Conservation (phyloP, 2,888 invertebrate genomes). For the Phlogophora meticulosa region DNA sequence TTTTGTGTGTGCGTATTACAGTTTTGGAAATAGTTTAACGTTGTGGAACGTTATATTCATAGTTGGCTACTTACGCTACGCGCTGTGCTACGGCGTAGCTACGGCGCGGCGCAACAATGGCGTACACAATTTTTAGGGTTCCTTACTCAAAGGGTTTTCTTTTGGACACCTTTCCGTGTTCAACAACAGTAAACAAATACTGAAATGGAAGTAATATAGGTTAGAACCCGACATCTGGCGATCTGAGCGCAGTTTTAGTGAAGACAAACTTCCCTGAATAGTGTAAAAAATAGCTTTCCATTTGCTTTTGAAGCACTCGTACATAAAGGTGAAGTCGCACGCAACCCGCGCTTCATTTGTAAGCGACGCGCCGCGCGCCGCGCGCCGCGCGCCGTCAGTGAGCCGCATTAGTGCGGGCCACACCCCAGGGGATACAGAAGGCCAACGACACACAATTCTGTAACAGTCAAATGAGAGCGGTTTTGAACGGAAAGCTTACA, state of each 20-base stretch:
- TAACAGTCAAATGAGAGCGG: no score
- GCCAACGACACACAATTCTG: background rate
- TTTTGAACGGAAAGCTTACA: no score
- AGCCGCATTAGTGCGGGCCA: slow-evolving; percentile 24
- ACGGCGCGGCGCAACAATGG: background rate
- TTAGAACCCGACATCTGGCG: background rate
- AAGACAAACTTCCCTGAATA: slow-evolving; percentile 12
- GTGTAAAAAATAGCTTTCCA: slow-evolving; percentile 4
- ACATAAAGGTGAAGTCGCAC: slow-evolving; percentile 20
- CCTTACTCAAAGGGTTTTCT: no score
- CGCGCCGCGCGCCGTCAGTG: slow-evolving; percentile 33
- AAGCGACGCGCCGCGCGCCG: slow-evolving; percentile 38
- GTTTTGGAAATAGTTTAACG: no score
- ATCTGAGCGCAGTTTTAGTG: background rate
- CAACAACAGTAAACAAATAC: background rate
- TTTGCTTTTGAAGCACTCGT: background rate
- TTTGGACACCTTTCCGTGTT: no score
- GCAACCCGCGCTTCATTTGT: slow-evolving; percentile 54
- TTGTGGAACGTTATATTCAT: no score
- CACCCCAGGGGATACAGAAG: background rate
- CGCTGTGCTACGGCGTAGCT: slow-evolving; percentile 19
- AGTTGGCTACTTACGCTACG: background rate
- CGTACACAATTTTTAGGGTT: background rate
- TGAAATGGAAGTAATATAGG: background rate
- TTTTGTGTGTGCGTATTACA: no score